Percentiles rank a stretch among this genome's conserved stretches.
Evolutionary conservation across 1,140 invertebrate species (phyloP).

Genomic region (Cyrtorhinus lividipennis): DNA sequence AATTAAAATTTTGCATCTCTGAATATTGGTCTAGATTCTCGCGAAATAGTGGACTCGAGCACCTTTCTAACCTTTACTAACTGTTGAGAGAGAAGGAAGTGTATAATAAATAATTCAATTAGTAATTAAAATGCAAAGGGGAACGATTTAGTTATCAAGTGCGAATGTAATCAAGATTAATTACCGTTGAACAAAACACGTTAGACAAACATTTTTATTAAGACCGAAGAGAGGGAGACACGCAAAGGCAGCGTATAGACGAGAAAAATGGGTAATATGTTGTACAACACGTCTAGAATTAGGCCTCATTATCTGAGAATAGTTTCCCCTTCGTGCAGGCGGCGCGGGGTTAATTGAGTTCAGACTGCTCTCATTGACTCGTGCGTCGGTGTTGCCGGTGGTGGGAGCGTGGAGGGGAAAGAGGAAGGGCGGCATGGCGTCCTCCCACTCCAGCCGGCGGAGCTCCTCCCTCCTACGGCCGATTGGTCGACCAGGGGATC

Average conservation of each 20-base stretch:
- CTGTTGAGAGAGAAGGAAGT: no score
- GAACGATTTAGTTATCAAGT: no score
- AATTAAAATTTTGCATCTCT: no score
- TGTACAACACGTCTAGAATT: background rate
- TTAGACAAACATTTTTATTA: background rate
- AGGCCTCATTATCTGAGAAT: background rate
- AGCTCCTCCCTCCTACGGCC: background rate
- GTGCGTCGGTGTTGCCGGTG: background rate
- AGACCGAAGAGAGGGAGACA: background rate
- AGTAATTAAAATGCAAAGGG: no score
- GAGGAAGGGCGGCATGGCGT: conserved; percentile 5
- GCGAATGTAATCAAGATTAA: background rate
- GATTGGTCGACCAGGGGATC: background rate
- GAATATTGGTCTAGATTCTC: no score
- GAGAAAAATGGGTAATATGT: background rate
- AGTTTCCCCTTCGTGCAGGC: background rate
- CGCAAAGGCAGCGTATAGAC: background rate
- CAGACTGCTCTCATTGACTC: conserved; percentile 4
- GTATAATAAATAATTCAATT: no score
- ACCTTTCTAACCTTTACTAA: no score
- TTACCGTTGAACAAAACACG: background rate
- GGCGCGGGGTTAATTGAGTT: conserved; percentile 3
- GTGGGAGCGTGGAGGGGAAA: background rate
- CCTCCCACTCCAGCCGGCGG: background rate
- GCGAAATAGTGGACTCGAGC: no score